Evolutionary conservation across 2,888 invertebrate genomes (phyloP).

Genomic region (Pseudococcus longispinus): DNA sequence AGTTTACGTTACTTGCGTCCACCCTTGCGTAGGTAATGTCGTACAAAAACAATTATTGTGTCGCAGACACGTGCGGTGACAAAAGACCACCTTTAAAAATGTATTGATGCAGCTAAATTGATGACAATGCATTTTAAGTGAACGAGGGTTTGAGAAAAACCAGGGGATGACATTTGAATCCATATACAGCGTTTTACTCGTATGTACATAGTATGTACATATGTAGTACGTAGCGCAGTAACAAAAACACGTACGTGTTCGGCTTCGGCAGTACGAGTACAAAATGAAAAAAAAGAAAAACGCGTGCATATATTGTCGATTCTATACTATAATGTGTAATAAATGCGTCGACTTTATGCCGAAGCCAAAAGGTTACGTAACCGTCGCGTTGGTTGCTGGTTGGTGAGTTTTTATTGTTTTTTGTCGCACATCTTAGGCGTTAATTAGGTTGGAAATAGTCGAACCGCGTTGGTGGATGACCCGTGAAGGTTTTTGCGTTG

Average conservation of each 20-base stretch:
- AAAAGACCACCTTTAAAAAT: slow-evolving; percentile 46
- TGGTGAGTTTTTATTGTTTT: slow-evolving; percentile 3
- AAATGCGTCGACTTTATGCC: slow-evolving; percentile 49
- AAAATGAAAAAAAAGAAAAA: background rate
- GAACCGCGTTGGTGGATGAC: background rate
- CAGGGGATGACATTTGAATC: slow-evolving; percentile 49
- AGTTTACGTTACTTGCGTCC: slow-evolving; percentile 50
- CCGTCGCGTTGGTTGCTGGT: background rate
- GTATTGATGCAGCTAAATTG: slow-evolving; percentile 41
- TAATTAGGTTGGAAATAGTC: background rate
- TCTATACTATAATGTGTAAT: slow-evolving; percentile 41
- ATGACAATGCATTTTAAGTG: slow-evolving; percentile 6
- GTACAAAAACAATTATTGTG: slow-evolving; percentile 55
- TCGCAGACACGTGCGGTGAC: slow-evolving; percentile 54
- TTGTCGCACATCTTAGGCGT: background rate
- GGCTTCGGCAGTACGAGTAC: background rate
- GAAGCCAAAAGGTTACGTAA: slow-evolving; percentile 5
- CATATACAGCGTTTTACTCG: background rate
- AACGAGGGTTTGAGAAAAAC: slow-evolving; percentile 27
- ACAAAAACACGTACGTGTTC: background rate
- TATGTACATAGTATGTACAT: background rate
- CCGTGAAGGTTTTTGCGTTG: background rate
- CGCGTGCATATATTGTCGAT: slow-evolving; percentile 30
- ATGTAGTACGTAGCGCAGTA: background rate
- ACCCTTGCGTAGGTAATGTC: slow-evolving; percentile 55